Conservation (phyloP, 2,113 vertebrate genomes). For the Rattus rattus region DNA sequence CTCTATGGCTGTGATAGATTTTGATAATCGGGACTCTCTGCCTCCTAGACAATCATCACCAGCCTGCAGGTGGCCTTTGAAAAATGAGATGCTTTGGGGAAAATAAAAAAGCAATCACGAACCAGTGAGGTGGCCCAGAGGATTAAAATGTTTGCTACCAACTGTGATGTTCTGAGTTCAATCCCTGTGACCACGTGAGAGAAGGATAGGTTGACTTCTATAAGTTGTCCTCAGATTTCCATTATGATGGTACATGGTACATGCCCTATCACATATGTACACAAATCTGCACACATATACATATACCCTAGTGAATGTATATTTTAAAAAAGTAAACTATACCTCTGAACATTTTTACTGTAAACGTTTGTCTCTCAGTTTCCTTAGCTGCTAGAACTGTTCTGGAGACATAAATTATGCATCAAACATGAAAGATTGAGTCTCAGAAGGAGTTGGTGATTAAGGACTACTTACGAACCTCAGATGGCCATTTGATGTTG, state of each 20-base stretch:
- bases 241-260: no score
- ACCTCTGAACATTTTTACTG: not conserved
- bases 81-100: constrained; percentile 19
- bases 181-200: no score
- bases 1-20: constrained; percentile 4
- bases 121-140: not conserved
- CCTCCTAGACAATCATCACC: constrained; percentile 47
- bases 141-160: not conserved
- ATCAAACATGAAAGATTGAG: no score
- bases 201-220: not conserved
- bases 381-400: not conserved
- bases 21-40: constrained; percentile 63
- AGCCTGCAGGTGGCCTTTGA: constrained; percentile 18
- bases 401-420: not conserved
- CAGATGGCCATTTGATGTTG: not conserved
- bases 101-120: not conserved
- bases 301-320: not conserved
- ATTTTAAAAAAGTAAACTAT: not conserved
- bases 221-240: not conserved
- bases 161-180: not conserved
- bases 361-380: not conserved
- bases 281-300: not conserved
- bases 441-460: not conserved
- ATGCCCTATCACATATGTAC: not conserved
- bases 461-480: not conserved